These are phyloP conservation scores for Zoroaster sp. DNA, from an alignment of 53 echinoderm and acorn worm species.

Conservation along the genomic window DNA sequence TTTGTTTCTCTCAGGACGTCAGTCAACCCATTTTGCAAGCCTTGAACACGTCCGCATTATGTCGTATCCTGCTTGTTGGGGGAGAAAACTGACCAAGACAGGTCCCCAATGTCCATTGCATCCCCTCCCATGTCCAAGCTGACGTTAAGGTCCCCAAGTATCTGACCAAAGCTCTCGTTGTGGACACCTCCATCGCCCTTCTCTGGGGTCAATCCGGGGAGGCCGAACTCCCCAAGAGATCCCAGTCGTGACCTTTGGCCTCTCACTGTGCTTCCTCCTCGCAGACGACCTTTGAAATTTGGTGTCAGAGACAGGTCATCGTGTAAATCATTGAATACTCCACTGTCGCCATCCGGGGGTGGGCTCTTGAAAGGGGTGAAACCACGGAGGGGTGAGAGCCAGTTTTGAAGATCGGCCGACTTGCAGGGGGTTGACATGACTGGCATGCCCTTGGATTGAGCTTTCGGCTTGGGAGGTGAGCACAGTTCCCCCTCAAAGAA, in stretches of 20 bases:
- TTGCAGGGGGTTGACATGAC: constrained; percentile 39
- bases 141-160: constrained; percentile 67
- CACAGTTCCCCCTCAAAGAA: constrained; percentile 44
- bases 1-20: too few species aligned
- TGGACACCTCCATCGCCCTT: constrained; percentile 17
- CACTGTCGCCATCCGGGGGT: constrained; percentile 25
- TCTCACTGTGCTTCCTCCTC: neutral
- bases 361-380: constrained; percentile 57
- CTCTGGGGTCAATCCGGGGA: constrained; percentile 70
- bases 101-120: constrained; percentile 59
- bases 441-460: neutral
- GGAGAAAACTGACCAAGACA: constrained; percentile 71
- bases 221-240: constrained; percentile 60
- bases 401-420: constrained; percentile 33
- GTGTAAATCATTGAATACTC: constrained; percentile 39
- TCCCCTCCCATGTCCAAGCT: constrained; percentile 64
- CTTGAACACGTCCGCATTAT: too few species aligned
- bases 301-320: constrained; percentile 72
- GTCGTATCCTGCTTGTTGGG: constrained; percentile 28
- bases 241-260: constrained; percentile 42
- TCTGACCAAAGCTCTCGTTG: constrained; percentile 76
- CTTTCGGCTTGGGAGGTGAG: neutral
- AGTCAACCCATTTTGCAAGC: too few species aligned
- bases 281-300: constrained; percentile 25
- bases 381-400: constrained; percentile 69